phyloP scores from a whole-genome alignment of 2,797 vertebrate species.

The Cyprinodon diabolis region DNA sequence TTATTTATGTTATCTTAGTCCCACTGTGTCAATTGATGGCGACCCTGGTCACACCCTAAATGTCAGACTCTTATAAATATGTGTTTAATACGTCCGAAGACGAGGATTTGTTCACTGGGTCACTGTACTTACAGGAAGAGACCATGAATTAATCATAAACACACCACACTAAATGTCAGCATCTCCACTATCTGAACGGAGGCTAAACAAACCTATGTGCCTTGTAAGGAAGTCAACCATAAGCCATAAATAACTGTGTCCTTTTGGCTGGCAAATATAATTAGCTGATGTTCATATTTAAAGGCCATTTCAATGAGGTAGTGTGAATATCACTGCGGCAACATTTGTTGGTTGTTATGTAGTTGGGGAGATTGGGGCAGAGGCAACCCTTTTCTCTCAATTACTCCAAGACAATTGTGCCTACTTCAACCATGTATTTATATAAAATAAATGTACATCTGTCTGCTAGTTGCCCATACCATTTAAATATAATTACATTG shows the following conservation, averaged over 20 bases:
- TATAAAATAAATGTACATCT: no score
- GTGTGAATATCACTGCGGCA: conserved; percentile 55
- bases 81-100: conserved; percentile 40
- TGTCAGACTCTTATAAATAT: conserved; percentile 43
- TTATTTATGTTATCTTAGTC: background rate
- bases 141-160: conserved; percentile 69
- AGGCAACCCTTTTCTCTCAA: no score
- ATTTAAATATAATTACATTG: no score
- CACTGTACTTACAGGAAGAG: conserved; percentile 37
- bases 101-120: conserved; percentile 14
- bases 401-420: no score
- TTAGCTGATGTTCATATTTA: conserved; percentile 67
- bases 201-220: conserved; percentile 45
- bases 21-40: conserved; percentile 2
- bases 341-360: conserved; percentile 13
- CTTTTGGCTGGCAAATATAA: conserved; percentile 72
- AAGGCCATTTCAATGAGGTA: conserved; percentile 58
- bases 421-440: no score
- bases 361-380: background rate
- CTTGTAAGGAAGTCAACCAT: conserved; percentile 59
- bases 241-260: conserved; percentile 69
- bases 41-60: conserved; percentile 41
- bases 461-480: no score
- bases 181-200: conserved; percentile 48
- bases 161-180: conserved; percentile 69